These are phyloP conservation scores for Oryctes rhinoceros DNA, from an alignment of 1,140 invertebrate genomes.

Conservation along the genomic window DNA sequence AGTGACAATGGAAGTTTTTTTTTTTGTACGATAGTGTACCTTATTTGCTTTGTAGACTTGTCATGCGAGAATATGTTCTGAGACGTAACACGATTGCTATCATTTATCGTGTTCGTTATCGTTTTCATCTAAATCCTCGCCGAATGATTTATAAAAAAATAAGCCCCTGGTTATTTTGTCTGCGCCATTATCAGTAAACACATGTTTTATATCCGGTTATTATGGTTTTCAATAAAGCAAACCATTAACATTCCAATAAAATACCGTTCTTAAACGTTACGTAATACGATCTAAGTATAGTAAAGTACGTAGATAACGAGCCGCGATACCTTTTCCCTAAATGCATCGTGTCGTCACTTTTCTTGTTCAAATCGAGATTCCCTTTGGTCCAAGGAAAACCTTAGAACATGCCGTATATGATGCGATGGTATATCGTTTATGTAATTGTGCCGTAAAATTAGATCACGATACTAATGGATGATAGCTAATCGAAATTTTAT, in stretches of 20 bases:
- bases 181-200: slow-evolving; percentile 19
- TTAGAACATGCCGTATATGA: too few species aligned
- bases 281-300: not conserved
- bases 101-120: slow-evolving; percentile 3
- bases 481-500: too few species aligned
- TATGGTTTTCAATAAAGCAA: slow-evolving; percentile 18
- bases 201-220: slow-evolving; percentile 28
- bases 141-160: slow-evolving; percentile 35
- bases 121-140: slow-evolving; percentile 16
- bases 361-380: too few species aligned
- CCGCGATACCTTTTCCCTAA: too few species aligned
- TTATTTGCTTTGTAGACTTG: not conserved
- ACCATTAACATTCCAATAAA: slow-evolving; percentile 16
- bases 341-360: too few species aligned
- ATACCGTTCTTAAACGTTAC: slow-evolving; percentile 1
- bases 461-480: too few species aligned
- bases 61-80: not conserved
- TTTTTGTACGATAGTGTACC: not conserved
- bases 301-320: too few species aligned
- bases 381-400: too few species aligned
- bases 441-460: too few species aligned
- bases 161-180: slow-evolving; percentile 30
- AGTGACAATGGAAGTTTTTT: not conserved
- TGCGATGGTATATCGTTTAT: too few species aligned
- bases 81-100: slow-evolving; percentile 22